Percentiles rank a stretch among this genome's conserved stretches.
Conservation (phyloP, 2,888 invertebrate genomes). For the Phragmatobia fuliginosa region DNA sequence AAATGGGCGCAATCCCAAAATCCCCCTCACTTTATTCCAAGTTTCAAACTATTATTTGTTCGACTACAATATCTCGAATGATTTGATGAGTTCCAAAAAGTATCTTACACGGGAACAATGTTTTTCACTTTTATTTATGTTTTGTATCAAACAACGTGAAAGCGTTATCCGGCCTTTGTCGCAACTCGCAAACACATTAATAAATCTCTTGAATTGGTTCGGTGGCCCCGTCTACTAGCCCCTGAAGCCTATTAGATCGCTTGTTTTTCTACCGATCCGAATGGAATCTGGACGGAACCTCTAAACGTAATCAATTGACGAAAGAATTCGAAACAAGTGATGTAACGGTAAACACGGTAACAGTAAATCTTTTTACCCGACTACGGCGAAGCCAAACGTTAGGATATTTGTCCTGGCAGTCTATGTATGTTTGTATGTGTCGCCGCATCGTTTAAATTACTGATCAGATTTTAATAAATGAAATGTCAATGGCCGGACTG, state of each 20-base stretch:
- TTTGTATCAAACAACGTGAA: constrained; percentile 56
- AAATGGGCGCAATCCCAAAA: background rate
- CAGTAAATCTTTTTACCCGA: too few relatives aligned
- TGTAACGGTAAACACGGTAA: too few relatives aligned
- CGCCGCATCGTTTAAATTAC: too few relatives aligned
- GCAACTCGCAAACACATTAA: constrained; percentile 67
- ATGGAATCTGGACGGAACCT: constrained; percentile 21
- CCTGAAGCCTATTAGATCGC: constrained; percentile 46
- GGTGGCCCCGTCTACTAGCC: constrained; percentile 45
- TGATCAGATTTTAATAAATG: too few relatives aligned
- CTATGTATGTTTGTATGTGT: too few relatives aligned
- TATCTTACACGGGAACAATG: constrained; percentile 47
- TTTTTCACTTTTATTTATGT: constrained; percentile 65
- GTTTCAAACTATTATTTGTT: background rate
- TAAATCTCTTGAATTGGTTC: constrained; percentile 68
- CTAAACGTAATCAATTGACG: constrained; percentile 25
- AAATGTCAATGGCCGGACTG: too few relatives aligned
- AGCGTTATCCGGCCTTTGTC: constrained; percentile 53
- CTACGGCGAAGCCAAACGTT: too few relatives aligned
- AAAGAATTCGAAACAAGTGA: constrained; percentile 3
- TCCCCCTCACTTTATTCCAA: background rate
- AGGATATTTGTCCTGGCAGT: too few relatives aligned
- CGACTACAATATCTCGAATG: constrained; percentile 6
- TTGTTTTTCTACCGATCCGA: constrained; percentile 51
- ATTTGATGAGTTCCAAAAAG: constrained; percentile 33